These are phyloP conservation scores for Mionectes olivaceus DNA, from an alignment of 2,797 vertebrate species.

Conservation along the genomic window DNA sequence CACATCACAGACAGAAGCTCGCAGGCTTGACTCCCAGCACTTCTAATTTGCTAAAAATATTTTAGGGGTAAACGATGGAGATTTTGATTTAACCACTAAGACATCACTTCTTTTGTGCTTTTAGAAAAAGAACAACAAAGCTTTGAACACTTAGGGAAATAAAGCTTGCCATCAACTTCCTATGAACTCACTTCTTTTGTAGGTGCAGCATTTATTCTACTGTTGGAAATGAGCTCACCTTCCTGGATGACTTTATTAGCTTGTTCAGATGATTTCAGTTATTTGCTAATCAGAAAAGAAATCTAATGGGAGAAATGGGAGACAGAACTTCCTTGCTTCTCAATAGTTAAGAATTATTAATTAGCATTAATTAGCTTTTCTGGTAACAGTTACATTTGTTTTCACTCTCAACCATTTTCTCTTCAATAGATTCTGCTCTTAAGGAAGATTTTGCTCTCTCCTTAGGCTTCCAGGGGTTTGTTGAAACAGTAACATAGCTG, in stretches of 20 bases:
- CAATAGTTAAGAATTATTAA: background rate
- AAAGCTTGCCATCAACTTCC: slow-evolving; percentile 31
- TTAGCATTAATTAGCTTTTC: background rate
- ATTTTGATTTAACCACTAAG: background rate
- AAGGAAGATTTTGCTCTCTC: background rate
- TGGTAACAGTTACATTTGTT: background rate
- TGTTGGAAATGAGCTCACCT: slow-evolving; percentile 56
- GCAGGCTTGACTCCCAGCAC: background rate
- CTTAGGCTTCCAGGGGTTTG: background rate
- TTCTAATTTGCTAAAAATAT: background rate
- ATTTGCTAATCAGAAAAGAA: slow-evolving; percentile 1
- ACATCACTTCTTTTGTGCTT: slow-evolving; percentile 14
- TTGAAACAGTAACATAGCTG: background rate
- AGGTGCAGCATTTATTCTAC: slow-evolving; percentile 39
- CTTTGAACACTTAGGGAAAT: slow-evolving; percentile 35
- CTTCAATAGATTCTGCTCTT: background rate
- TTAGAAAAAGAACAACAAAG: slow-evolving; percentile 26
- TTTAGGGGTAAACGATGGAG: background rate
- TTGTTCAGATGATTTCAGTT: background rate
- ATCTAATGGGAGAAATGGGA: background rate
- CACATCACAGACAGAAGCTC: background rate
- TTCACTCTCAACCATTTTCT: background rate
- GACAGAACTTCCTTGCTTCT: background rate
- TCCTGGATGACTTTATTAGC: slow-evolving; percentile 62
- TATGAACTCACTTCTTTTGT: slow-evolving; percentile 68